These are phyloP conservation scores for Styela clava DNA, from an alignment of 23 tunicate genomes.

Conservation along the genomic window DNA sequence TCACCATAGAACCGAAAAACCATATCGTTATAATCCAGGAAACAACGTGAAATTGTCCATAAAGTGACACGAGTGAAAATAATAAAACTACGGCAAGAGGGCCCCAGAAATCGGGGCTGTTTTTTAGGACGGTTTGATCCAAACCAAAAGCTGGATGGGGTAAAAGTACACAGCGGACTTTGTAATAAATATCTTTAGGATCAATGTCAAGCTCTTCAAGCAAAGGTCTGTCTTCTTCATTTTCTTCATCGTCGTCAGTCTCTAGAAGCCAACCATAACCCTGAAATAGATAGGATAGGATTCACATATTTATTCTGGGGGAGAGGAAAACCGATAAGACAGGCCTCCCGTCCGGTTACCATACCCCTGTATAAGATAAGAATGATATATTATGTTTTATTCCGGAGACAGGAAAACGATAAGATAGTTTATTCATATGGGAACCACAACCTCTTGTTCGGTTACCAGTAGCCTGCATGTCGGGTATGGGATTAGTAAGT, in stretches of 20 bases:
- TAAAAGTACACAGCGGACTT: constrained; percentile 77
- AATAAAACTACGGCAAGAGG: constrained; percentile 86
- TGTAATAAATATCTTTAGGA: constrained; percentile 47
- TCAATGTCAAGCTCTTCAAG: constrained; percentile 97
- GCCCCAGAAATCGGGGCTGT: constrained; percentile 99
- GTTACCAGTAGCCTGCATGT: too few relatives aligned
- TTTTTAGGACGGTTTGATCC: constrained; percentile 66
- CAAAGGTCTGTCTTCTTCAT: constrained; percentile 59
- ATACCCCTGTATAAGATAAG: too few relatives aligned
- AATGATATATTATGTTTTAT: too few relatives aligned
- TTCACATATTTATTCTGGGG: too few relatives aligned
- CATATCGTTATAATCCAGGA: constrained; percentile 97
- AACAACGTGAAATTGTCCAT: constrained; percentile 95
- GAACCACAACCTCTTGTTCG: too few relatives aligned
- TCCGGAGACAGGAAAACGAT: too few relatives aligned
- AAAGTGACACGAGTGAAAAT: constrained; percentile 86
- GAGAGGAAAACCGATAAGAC: too few relatives aligned
- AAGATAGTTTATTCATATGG: too few relatives aligned
- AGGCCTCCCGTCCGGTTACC: too few relatives aligned
- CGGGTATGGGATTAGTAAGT: too few relatives aligned
- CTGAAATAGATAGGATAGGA: too few relatives aligned
- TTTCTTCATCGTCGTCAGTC: constrained; percentile 67
- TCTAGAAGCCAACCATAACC: constrained; percentile 98
- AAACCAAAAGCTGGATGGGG: constrained; percentile 90
- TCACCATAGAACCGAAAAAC: constrained; percentile 89